Percentiles rank a stretch among this genome's conserved stretches.
Conservation (phyloP, 1,140 invertebrate species). For the Lutraria rhynchaena region DNA sequence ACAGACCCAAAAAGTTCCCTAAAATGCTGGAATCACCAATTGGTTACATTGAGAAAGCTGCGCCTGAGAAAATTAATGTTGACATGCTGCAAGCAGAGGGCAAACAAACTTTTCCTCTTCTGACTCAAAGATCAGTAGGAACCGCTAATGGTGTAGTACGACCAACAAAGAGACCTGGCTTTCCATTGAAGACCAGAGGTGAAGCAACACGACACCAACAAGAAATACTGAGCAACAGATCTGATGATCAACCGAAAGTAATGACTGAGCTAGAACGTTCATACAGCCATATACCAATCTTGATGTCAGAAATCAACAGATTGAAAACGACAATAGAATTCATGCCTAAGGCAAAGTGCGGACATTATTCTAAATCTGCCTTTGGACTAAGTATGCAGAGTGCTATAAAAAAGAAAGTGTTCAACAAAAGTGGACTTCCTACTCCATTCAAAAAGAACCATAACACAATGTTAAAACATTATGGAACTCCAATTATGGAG, state of each 20-base stretch:
- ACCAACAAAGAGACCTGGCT: not conserved
- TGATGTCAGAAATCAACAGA: conserved; percentile 29
- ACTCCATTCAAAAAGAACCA: conserved; percentile 48
- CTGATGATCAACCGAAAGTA: conserved; percentile 9
- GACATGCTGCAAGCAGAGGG: not conserved
- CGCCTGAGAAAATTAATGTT: conserved; percentile 25
- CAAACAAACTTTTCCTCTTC: not conserved
- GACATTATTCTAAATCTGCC: conserved; percentile 38
- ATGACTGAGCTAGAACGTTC: conserved; percentile 30
- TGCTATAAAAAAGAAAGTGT: conserved; percentile 51
- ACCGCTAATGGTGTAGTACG: not conserved
- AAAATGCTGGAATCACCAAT: not conserved
- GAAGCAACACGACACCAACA: conserved; percentile 24
- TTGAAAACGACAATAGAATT: conserved; percentile 22
- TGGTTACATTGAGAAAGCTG: not conserved
- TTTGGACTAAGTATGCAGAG: conserved; percentile 43
- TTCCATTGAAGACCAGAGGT: conserved; percentile 3
- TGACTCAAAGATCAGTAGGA: not conserved
- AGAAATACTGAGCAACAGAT: not conserved
- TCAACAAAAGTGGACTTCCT: conserved; percentile 30
- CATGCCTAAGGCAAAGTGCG: conserved; percentile 1
- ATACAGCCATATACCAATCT: conserved; percentile 9
- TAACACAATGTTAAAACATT: conserved; percentile 50
- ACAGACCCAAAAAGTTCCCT: not conserved
- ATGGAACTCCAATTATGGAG: conserved; percentile 33